Percentiles rank a stretch among this genome's conserved stretches.
phyloP scores from a whole-genome alignment of 2,888 invertebrate genomes.

The Germaria angustata region DNA sequence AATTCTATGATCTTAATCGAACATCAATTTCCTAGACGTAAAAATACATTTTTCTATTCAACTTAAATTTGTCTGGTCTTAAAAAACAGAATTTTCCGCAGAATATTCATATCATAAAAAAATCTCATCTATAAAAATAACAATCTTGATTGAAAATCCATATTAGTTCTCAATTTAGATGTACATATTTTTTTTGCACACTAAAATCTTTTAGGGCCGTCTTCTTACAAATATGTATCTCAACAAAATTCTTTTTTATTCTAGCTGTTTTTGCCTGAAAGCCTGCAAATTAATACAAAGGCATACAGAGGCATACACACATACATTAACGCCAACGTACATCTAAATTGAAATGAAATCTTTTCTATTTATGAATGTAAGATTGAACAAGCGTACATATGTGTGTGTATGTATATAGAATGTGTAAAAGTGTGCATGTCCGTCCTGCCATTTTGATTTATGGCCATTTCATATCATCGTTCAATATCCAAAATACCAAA shows the following conservation, averaged over 20 bases:
- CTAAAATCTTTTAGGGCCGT: background rate
- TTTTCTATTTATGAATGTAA: conserved; percentile 58
- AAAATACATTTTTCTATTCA: no score
- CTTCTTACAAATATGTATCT: conserved; percentile 8
- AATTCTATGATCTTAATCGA: no score
- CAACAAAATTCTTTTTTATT: conserved; percentile 20
- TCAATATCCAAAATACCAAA: conserved; percentile 73
- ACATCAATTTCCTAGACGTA: no score
- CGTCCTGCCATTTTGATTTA: conserved; percentile 80
- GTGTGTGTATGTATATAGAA: no score
- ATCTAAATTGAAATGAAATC: conserved; percentile 55
- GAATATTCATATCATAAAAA: no score
- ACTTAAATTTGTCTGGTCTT: no score
- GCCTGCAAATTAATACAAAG: conserved; percentile 44
- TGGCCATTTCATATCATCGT: conserved; percentile 78
- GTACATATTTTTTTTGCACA: no score
- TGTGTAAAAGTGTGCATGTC: conserved; percentile 68
- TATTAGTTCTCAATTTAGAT: no score
- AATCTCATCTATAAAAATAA: no score
- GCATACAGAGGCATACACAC: background rate
- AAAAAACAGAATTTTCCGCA: no score
- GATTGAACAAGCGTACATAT: conserved; percentile 57
- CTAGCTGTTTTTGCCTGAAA: conserved; percentile 29
- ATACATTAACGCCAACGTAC: background rate
- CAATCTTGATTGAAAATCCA: no score